Base-by-base conservation (phyloP, 2,888 invertebrate genomes). In the Drosophila anomalata region DNA sequence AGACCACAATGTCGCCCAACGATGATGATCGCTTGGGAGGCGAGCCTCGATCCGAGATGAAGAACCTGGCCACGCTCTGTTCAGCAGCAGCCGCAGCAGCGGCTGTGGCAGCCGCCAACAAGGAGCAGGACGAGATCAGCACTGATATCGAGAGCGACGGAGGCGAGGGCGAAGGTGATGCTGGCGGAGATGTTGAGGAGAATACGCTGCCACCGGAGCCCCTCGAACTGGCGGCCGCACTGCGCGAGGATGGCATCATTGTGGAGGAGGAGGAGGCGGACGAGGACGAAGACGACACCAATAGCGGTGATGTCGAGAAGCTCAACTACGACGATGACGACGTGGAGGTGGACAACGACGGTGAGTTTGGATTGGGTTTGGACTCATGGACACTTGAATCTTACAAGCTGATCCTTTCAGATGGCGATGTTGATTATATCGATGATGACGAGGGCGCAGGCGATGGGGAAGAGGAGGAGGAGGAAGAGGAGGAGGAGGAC, bases 21-120 rank as follows among this genome's bases (percentile, higher is more conserved):
- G 84, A 74, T 3, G 58, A 24, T 12, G 44, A 36, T 29, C 59
- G 65, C 26, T 73, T 71, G 20, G 69, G 61, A 29, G 77, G 67
- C 0, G 88, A 89, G 5, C 65, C 77, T 3, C 87, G 79, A 1
- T 75, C 81, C 12, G 91, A 91, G 73, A 86, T 90, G 86, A 90
- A 91, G 47, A 91, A 90, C 61, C 68, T 90, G 22, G 89, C 84
- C 0, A 89, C 91, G 0, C 79, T 90, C 4, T 91, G 91, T 42
- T 89, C 90, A 1, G 90, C 90, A 7, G 90, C 90, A 11, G 89
- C 89, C 26, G 88, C 89, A 54, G 89, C 90, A 1, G 87, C 88
- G 29, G 88, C 89, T 5, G 88, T 81, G 7, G 83, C 88, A 26
- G 80, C 84, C 3, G 75, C 75, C 6, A 53, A 41, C 9, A 82